These are phyloP conservation scores for Ophion ellenae DNA, from an alignment of 2,888 invertebrate genomes.

Conservation along the genomic window DNA sequence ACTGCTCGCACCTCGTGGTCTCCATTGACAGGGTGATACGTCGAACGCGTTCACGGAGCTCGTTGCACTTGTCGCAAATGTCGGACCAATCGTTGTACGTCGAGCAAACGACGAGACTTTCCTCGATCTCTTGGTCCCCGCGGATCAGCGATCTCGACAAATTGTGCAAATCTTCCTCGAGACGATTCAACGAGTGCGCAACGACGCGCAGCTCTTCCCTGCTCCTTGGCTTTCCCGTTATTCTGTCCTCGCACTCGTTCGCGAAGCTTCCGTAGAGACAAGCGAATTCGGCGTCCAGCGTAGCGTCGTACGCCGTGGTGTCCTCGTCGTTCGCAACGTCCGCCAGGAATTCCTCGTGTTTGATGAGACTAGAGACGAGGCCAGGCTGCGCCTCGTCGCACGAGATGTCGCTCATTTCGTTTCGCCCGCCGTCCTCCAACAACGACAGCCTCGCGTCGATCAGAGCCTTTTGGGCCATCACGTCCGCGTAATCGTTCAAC, in stretches of 20 bases:
- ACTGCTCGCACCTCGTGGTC: conserved; percentile 83
- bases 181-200: conserved; percentile 77
- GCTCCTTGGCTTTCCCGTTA: conserved; percentile 67
- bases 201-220: conserved; percentile 76
- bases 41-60: conserved; percentile 85
- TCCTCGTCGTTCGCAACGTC: conserved; percentile 73
- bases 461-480: conserved; percentile 90
- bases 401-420: conserved; percentile 22
- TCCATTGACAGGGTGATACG: conserved; percentile 81
- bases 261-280: conserved; percentile 88
- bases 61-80: conserved; percentile 86
- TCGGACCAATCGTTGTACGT: conserved; percentile 83
- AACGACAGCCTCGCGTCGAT: conserved; percentile 91
- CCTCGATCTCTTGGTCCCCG: conserved; percentile 36
- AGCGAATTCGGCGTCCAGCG: conserved; percentile 88
- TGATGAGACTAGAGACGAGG: conserved; percentile 80
- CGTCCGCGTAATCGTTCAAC: conserved; percentile 88
- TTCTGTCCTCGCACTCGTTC: conserved; percentile 85
- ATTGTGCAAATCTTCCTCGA: conserved; percentile 81
- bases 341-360: conserved; percentile 78
- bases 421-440: conserved; percentile 82
- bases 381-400: conserved; percentile 73
- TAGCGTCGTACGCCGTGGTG: conserved; percentile 83
- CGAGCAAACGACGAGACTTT: conserved; percentile 57
- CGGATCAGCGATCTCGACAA: conserved; percentile 76